A percentile compares a stretch with the other conserved stretches of the same genome.
phyloP scores from a whole-genome alignment of 2,888 invertebrate genomes.

The Epirrhoe tristata region DNA sequence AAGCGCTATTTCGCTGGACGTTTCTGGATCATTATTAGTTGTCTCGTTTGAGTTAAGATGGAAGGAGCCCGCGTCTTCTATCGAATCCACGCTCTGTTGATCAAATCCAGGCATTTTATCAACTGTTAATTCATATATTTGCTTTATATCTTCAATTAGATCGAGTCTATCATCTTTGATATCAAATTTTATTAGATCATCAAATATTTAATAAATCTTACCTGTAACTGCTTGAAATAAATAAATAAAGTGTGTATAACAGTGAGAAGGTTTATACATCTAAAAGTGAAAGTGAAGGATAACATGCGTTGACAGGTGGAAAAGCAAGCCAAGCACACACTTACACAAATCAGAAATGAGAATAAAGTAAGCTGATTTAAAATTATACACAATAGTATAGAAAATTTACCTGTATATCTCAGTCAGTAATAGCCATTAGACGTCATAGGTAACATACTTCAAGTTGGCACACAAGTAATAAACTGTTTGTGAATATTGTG shows the following conservation, averaged over 20 bases:
- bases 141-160: neutral
- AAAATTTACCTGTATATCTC: conserved; percentile 3
- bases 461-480: conserved; percentile 19
- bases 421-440: neutral
- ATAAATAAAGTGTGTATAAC: neutral
- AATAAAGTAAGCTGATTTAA: conserved; percentile 29
- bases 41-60: conserved; percentile 90
- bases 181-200: neutral
- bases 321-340: conserved; percentile 50
- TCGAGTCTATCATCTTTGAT: neutral
- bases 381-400: conserved; percentile 9
- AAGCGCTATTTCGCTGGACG: conserved; percentile 88
- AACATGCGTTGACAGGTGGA: conserved; percentile 46
- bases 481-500: conserved; percentile 29
- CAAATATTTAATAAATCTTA: conserved; percentile 3
- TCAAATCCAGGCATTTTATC: conserved; percentile 27
- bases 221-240: neutral
- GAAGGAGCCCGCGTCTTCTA: conserved; percentile 91
- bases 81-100: conserved; percentile 93
- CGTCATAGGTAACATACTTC: conserved; percentile 10
- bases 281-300: conserved; percentile 31
- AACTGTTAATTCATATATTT: conserved; percentile 26
- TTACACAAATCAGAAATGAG: conserved; percentile 28
- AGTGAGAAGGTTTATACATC: conserved; percentile 18
- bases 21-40: conserved; percentile 89